phyloP scores from a whole-genome alignment of 1,140 invertebrate species.

The Aphaenogaster ashmeadi region DNA sequence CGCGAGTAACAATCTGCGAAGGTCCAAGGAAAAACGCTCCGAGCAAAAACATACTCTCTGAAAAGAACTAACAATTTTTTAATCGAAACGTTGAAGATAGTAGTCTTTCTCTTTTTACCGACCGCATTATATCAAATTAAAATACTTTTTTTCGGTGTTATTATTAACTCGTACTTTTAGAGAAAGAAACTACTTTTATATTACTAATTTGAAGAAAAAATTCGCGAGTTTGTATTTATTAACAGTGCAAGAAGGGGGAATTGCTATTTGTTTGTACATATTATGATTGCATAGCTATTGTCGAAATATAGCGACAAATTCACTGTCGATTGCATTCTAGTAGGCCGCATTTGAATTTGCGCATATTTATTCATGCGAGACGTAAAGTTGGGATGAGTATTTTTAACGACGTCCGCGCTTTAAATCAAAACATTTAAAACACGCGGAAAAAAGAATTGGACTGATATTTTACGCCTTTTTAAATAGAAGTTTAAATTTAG shows the following conservation, averaged over 20 bases:
- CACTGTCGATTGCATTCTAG: neutral
- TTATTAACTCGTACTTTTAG: neutral
- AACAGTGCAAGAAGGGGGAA: neutral
- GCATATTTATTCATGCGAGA: neutral
- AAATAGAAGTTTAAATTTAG: neutral
- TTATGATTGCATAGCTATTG: neutral
- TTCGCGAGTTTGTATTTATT: neutral
- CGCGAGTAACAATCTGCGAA: conserved; percentile 42
- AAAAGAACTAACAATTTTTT: conserved; percentile 46
- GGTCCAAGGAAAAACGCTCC: conserved; percentile 4
- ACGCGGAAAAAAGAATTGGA: neutral
- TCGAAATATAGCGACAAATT: neutral
- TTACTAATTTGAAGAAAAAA: neutral
- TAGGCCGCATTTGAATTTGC: neutral
- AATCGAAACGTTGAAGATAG: conserved; percentile 18
- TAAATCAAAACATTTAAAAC: neutral
- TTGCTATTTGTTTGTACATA: neutral
- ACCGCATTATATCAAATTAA: neutral
- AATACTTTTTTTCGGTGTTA: conserved; percentile 24
- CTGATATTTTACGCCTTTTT: neutral
- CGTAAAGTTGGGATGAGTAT: neutral
- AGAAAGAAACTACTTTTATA: neutral
- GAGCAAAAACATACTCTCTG: neutral
- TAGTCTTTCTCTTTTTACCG: neutral
- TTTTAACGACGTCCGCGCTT: conserved; percentile 15